A percentile compares a stretch with the other conserved stretches of the same genome.
Evolutionary conservation across 2,888 invertebrate genomes (phyloP).

Genomic region (Trachelus troglodyta): DNA sequence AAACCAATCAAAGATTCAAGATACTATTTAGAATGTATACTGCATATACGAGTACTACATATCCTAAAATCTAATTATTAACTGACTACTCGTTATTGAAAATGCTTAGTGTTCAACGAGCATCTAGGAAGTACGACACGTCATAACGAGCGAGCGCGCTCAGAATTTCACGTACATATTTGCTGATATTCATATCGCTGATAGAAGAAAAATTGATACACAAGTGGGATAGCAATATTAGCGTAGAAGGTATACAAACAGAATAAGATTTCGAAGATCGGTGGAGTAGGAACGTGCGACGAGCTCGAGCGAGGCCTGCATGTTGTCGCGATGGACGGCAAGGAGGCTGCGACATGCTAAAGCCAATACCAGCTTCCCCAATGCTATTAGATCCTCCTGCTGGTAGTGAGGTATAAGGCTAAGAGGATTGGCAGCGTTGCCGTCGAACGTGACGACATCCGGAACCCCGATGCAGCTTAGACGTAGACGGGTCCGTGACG

Average conservation of each 20-base stretch:
- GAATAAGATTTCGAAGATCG: conserved; percentile 93
- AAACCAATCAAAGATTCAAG: background rate
- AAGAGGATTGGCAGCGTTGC: conserved; percentile 75
- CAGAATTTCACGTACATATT: background rate
- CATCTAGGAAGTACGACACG: background rate
- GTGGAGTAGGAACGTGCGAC: conserved; percentile 91
- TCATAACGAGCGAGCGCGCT: background rate
- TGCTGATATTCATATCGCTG: background rate
- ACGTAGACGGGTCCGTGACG: conserved; percentile 79
- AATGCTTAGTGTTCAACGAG: background rate
- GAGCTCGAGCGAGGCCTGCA: conserved; percentile 88
- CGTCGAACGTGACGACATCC: conserved; percentile 83
- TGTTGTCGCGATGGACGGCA: conserved; percentile 88
- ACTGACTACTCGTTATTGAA: background rate
- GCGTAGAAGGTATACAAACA: conserved; percentile 71
- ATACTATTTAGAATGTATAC: background rate
- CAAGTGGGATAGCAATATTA: conserved; percentile 9
- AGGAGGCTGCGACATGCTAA: conserved; percentile 93
- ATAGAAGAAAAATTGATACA: conserved; percentile 2
- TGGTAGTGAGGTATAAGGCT: conserved; percentile 79
- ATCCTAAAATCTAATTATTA: background rate
- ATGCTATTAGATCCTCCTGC: conserved; percentile 91
- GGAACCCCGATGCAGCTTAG: conserved; percentile 84
- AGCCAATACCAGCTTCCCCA: conserved; percentile 91
- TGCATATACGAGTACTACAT: background rate